phyloP scores from a whole-genome alignment of 2,888 invertebrate species.

The Cephus rjabovi region DNA sequence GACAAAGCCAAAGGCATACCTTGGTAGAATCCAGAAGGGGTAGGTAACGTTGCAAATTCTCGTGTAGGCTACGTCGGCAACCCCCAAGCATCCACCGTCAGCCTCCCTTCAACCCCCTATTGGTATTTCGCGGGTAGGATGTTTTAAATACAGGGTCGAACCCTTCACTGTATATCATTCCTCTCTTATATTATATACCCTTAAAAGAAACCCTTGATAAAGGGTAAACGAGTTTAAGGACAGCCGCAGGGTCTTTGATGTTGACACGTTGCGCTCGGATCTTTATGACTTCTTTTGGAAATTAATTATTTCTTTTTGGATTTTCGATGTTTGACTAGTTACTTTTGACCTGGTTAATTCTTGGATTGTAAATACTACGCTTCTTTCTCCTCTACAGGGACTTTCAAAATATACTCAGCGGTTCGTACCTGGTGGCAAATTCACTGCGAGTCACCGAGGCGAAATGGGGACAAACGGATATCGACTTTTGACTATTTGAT shows the following conservation, averaged over 20 bases:
- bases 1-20: conserved; percentile 67
- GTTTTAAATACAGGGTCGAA: conserved; percentile 58
- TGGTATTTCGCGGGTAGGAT: conserved; percentile 63
- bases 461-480: conserved; percentile 39
- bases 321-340: background rate
- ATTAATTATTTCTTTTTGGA: background rate
- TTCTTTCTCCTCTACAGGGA: background rate
- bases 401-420: background rate
- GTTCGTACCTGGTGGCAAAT: background rate
- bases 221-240: conserved; percentile 60
- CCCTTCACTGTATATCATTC: background rate
- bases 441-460: conserved; percentile 17
- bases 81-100: conserved; percentile 18
- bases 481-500: conserved; percentile 56
- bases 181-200: background rate
- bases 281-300: background rate
- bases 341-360: background rate
- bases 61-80: conserved; percentile 37
- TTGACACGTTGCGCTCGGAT: conserved; percentile 28
- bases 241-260: conserved; percentile 58
- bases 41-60: conserved; percentile 55
- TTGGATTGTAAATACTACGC: background rate
- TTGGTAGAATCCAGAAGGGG: conserved; percentile 32
- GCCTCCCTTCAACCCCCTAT: conserved; percentile 48
- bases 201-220: conserved; percentile 45